Base-by-base conservation (phyloP, 2,797 vertebrate species). In the Pseudopleuronectes americanus region DNA sequence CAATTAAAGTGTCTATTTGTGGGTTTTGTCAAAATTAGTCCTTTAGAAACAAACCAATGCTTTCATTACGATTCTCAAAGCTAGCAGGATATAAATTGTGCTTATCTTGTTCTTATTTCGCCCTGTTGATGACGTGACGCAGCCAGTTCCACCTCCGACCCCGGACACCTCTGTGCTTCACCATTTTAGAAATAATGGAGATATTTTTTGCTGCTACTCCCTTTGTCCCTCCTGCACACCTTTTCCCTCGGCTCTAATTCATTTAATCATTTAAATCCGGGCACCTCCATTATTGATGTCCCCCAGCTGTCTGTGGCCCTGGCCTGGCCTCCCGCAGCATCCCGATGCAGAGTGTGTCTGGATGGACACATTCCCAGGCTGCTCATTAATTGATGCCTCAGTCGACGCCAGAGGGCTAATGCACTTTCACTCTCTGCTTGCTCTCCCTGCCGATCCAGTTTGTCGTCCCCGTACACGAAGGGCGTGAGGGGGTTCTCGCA, bases 311-410 rank as follows among this genome's bases (percentile, higher is more conserved):
- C 82, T 80, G 85, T 65, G 79, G 86, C 81, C 64, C 56, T 57
- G 76, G 68, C 73, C 52, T 24, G 64, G 78, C 81, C 84, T 85
- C 85, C 71, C 24, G 76, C 41, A 56, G 66, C 84, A 77, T 72
- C 65, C 47, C 3, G 36, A 76, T 76, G 79, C 73, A 79, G 86
- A 84, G 89, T 92, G 92, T 81, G 85, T 91, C 86, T 87, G 82
- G 87, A 92, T 80, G 89, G 85, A 88, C 87, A 84, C 79, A 73
- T 81, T 92, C 83, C 76, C 81, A 60, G 77, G 81, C 88, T 82
- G 69, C 87, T 93, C 89, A 91, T 93, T 94, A 93, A 93, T 93
- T 86, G 87, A 90, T 90, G 91, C 77, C 70, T 80, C 81, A 48
- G 78, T 86, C 87, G 81, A 80, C 26, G 73, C 85, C 81, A 71